These are phyloP conservation scores for Lucifuga dentata DNA, from an alignment of 2,113 vertebrate genomes.

Conservation along the genomic window DNA sequence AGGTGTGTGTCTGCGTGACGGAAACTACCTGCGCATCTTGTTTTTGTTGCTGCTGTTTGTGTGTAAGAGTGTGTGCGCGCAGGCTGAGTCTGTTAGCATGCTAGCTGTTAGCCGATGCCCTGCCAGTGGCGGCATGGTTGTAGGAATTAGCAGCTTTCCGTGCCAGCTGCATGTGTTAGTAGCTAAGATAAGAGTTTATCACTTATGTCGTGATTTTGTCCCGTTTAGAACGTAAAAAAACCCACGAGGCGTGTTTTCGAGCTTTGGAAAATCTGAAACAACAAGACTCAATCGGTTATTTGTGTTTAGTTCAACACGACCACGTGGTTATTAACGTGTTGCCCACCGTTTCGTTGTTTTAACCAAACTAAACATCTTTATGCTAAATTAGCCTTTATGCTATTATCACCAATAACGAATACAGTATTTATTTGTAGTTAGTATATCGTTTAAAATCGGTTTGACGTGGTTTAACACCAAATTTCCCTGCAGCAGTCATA, in stretches of 20 bases:
- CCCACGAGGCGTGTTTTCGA: background rate
- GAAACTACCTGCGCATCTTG: background rate
- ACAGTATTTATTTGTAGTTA: no score
- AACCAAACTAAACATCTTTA: background rate
- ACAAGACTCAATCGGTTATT: constrained; percentile 56
- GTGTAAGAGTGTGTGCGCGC: constrained; percentile 5
- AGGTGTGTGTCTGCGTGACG: constrained; percentile 80
- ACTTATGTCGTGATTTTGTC: accelerated
- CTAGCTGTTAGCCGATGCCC: constrained; percentile 55
- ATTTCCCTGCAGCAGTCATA: no score
- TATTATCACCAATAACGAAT: no score
- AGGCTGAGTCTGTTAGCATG: constrained; percentile 57
- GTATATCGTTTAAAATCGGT: no score
- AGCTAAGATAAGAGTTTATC: accelerated
- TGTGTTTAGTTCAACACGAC: constrained; percentile 54
- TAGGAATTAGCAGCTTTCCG: constrained; percentile 43
- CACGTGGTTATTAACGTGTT: constrained; percentile 77
- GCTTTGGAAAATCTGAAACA: constrained; percentile 44
- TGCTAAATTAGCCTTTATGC: no score
- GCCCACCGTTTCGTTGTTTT: constrained; percentile 24
- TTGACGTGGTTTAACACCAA: no score
- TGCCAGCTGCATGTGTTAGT: constrained; percentile 6
- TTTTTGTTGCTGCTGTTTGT: constrained; percentile 32
- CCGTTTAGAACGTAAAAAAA: accelerated
- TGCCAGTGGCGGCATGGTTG: constrained; percentile 50